Evolutionary conservation across 2,113 vertebrate genomes (phyloP), one percentile per base, ranked within the genome.

Genomic region (Ptilorrhoa leucosticta): DNA sequence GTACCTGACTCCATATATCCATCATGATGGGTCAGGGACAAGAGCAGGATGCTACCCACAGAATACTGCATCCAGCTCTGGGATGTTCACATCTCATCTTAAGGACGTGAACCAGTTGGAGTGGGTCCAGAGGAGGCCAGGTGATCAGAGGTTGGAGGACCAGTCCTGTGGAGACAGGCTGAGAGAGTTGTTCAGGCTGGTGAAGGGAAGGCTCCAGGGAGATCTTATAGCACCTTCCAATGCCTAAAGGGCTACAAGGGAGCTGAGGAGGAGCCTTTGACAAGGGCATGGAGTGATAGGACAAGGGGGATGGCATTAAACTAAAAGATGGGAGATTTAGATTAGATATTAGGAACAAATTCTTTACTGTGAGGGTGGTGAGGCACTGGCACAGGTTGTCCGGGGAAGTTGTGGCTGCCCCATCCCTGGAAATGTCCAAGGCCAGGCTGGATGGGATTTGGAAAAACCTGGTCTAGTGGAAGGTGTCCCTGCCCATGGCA

Each of bases 91-190:
- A 7, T 63, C 33, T 8, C 33, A 13, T 15, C 37, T 20, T 9
- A 33, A 65, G n/a, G 45, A 28, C 37, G 22, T 51, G 56, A 37
- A 37, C 22, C 6, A 15, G 2, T 39, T 33, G 27, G 8, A 44
- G 15, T 0, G 0, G 15, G 33, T 20, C 22, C 44, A 45, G 27
- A 66, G 37, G 19, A 66, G 28, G 19, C 21, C 27, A 33, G 23
- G 24, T 28, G 33, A 58, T 37, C 37, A 65, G 33, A 39, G 19
- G 4, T 2, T 33, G 60, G 22, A 73, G 7, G 37, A 58, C 6
- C 4, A 44, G 12, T 65, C 8, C 17, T 37, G 8, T 44, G 44
- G 28, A 66, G n/a, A 58, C 37, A n/a, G 37, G 7, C 50, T 88
- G 27, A 50, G 68, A 37, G 45, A 37, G 15, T 65, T 65, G 33